phyloP scores from a whole-genome alignment of 2,113 vertebrate genomes.

The Salminus brasiliensis region DNA sequence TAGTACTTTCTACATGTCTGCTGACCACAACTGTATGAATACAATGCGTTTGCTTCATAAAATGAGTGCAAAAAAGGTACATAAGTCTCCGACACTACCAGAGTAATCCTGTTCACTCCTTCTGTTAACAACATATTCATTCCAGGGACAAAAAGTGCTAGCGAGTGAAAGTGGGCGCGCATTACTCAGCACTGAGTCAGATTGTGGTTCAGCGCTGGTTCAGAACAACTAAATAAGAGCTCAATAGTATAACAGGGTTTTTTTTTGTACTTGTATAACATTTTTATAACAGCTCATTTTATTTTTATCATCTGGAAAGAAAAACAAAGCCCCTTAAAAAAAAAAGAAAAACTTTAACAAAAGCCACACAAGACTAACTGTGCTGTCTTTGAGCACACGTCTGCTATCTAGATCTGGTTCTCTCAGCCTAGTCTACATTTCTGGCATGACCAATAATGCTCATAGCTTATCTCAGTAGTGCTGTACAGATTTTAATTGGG shows the following conservation, averaged over 20 bases:
- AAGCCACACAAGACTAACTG: not conserved
- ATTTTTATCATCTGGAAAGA: not conserved
- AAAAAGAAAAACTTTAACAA: no score
- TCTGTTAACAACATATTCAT: constrained; percentile 9
- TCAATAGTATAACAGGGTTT: not conserved
- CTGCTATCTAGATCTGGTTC: not conserved
- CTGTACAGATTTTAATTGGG: not conserved
- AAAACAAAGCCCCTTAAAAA: not conserved
- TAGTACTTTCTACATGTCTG: no score
- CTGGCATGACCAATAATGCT: constrained; percentile 11
- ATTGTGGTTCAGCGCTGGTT: not conserved
- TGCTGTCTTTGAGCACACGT: not conserved
- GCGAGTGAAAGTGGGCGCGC: constrained; percentile 22
- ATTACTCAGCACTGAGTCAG: constrained; percentile 29
- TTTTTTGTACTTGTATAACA: not conserved
- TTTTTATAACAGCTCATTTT: not conserved
- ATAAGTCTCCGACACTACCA: constrained; percentile 1
- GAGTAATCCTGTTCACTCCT: not conserved
- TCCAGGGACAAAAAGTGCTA: constrained; percentile 24
- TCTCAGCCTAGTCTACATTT: not conserved
- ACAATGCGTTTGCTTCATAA: not conserved
- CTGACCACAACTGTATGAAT: not conserved
- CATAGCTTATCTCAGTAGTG: constrained; percentile 6
- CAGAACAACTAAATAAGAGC: not conserved
- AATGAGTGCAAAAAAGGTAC: not conserved